Base-by-base conservation (phyloP, 1,140 invertebrate species). In the Aphaenogaster ashmeadi region DNA sequence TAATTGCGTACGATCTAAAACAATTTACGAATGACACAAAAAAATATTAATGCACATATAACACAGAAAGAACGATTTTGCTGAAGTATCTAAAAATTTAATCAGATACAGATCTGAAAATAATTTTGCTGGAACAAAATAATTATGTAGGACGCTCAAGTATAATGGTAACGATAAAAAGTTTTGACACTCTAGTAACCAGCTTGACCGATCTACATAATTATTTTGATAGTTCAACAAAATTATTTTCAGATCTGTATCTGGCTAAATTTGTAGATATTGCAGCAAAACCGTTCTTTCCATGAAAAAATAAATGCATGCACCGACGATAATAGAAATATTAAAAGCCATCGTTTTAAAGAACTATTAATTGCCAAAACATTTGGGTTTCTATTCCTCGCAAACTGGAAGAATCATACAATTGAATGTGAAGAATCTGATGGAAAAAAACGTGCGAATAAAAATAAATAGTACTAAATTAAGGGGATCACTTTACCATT, bases 401-500 rank as follows among this genome's bases (percentile, higher is more conserved):
- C 5, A 21, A 41, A n/a, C 18, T 44, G 41, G 13, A 62, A 62
- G 6, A n/a, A 21, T 38, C 18, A 5, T 11, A 13, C 33, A 58
- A 74, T 74, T 60, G 27, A 56, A 44, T 18, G 8, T 13, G 67
- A 44, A n/a, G 18, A 58, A 64, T 87, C 78, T 50, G 9, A 36
- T 38, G n/a, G 52, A 52, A 67, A 88, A 60, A 83, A 52, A 75
- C 67, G 88, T 80, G 67, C 41, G 86, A 86, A 62, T 88, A 81
- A 87, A 90, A 89, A 89, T 90, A 90, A 89, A 87, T 89, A 81
- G 38, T 62, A 62, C 33, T 78, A 81, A 89, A 89, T 90, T 87
- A 90, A 89, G 47, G 56, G 58, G 84, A 72, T 87, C 77, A 85
- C 74, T 89, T 90, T 81, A 89, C 84, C 52, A 75, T 38, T 67